Base-by-base conservation (phyloP, 2,113 vertebrate species). In the Corythaeola cristata region DNA sequence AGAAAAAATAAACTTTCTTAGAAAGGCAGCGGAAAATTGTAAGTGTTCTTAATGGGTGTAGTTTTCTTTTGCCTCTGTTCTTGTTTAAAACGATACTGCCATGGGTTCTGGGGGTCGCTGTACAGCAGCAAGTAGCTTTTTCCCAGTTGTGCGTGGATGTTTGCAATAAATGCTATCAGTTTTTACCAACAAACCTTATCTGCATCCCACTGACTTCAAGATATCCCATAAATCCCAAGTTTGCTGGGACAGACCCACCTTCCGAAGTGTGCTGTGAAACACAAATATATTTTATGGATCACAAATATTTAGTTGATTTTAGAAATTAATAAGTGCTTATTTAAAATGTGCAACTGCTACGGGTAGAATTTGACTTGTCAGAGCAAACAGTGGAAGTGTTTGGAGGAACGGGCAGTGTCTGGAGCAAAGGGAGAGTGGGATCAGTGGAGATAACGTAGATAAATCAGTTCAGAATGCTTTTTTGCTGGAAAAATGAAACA, bases 381-480 rank as follows among this genome's bases (percentile, higher is more conserved):
- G 67, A 67, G 47, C 28, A 62, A 80, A 62, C 4, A 24, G 6
- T 67, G 37, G 22, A 47, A 71, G 20, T 15, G 6, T 49, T 76
- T 56, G n/a, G 45, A 88, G 30, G 35, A 82, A 45, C 0, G 0
- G 32, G 5, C 26, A 49, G 52, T 3, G 2, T 60, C n/a, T 53
- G 44, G 67, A 68, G 45, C 28, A 79, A 73, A 66, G 12, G 10
- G 5, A 56, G 33, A 20, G 47, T 22, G 8, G 35, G 11, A 37
- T 45, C 33, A 18, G 24, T 32, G 11, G 37, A 66, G 53, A 44
- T 55, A 55, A 53, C 3, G 11, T 27, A 35, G 39, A 50, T 41
- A 71, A 79, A 75, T 45, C 18, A 5, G 20, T 66, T 66, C 23
- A 47, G 19, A 90, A 58, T 35, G 5, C 1, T 20, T 28, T 47